These are phyloP conservation scores for Coelogynopora nodosa DNA, from an alignment of 2,888 invertebrate genomes.

Conservation along the genomic window DNA sequence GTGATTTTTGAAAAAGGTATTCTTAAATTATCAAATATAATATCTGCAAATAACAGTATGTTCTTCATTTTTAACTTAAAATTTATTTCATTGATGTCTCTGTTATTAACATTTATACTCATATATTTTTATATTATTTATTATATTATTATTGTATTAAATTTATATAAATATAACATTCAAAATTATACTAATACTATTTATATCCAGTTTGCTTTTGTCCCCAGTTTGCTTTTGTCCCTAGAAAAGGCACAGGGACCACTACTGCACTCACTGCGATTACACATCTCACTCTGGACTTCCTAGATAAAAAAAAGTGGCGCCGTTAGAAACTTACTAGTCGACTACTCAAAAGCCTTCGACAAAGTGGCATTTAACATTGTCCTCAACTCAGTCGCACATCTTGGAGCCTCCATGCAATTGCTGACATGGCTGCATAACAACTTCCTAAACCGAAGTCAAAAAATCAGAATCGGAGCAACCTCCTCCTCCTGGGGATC, in stretches of 20 bases:
- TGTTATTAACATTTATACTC: no score
- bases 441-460: not conserved
- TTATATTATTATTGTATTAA: no score
- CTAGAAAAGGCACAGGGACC: not conserved
- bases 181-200: no score
- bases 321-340: not conserved
- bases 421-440: not conserved
- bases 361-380: not conserved
- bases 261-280: not conserved
- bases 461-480: not conserved
- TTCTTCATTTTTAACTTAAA: no score
- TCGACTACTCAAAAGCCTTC: constrained; percentile 24
- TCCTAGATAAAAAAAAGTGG: not conserved
- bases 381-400: not conserved
- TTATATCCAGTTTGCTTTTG: no score
- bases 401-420: constrained; percentile 4
- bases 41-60: no score
- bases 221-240: not conserved
- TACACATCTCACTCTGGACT: not conserved
- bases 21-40: no score
- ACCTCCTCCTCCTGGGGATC: not conserved
- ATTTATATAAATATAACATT: no score
- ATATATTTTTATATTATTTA: no score
- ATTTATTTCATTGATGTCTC: no score
- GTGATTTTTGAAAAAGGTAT: no score